Conservation (phyloP, 2,888 invertebrate species). For the Rhopalosiphum nymphaeae region DNA sequence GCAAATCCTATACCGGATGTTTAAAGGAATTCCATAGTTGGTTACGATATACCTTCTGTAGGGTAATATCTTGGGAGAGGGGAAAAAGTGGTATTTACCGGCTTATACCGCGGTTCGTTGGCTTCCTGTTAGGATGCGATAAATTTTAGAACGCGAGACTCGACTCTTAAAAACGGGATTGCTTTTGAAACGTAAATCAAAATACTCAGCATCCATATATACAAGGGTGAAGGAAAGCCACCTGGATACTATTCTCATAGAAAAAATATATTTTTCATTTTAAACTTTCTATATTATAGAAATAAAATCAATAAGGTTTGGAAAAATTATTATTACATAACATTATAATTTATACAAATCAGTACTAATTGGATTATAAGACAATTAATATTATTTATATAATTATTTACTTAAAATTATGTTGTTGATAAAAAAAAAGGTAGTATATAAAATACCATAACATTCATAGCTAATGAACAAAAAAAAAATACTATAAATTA, state of each 20-base stretch:
- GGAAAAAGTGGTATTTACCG: slow-evolving; percentile 43
- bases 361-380: not conserved
- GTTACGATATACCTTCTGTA: slow-evolving; percentile 28
- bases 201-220: slow-evolving; percentile 28
- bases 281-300: slow-evolving; percentile 4
- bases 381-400: not conserved
- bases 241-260: slow-evolving; percentile 45
- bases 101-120: slow-evolving; percentile 62
- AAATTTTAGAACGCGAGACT: slow-evolving; percentile 53
- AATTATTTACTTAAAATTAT: not conserved
- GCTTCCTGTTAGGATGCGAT: slow-evolving; percentile 62
- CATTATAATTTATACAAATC: not conserved
- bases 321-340: not conserved
- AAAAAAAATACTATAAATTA: not conserved
- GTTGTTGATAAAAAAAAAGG: not conserved
- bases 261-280: slow-evolving; percentile 17
- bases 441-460: not conserved
- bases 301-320: not conserved
- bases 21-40: slow-evolving; percentile 44
- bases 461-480: not conserved
- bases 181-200: slow-evolving; percentile 65
- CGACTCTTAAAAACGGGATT: slow-evolving; percentile 63
- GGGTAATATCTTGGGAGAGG: not conserved
- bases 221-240: slow-evolving; percentile 36
- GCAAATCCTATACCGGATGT: slow-evolving; percentile 63